A percentile compares a stretch with the other conserved stretches of the same genome.
Conservation (phyloP, 2,113 vertebrate species). For the Pomatostomus ruficeps region DNA sequence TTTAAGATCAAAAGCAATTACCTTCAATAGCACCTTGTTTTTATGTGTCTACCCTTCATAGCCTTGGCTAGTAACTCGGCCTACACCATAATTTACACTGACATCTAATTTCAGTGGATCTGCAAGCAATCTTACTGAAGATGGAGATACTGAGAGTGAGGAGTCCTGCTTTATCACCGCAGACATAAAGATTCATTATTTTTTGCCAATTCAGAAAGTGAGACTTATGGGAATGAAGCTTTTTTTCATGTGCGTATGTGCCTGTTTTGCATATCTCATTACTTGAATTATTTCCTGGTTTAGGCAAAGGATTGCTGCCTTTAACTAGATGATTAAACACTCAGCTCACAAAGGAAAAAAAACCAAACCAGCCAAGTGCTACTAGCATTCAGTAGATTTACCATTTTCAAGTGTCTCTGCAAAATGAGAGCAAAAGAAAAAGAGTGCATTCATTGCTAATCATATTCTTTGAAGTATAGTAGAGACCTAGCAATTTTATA, state of each 20-base stretch:
- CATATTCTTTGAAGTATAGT: conserved; percentile 47
- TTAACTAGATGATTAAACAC: conserved; percentile 67
- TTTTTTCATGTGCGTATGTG: background rate
- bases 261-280: conserved; percentile 70
- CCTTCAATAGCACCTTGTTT: conserved; percentile 80
- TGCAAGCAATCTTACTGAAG: conserved; percentile 79
- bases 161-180: conserved; percentile 72
- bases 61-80: conserved; percentile 71
- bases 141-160: conserved; percentile 73
- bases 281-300: conserved; percentile 69
- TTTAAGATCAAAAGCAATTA: conserved; percentile 86
- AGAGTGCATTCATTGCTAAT: conserved; percentile 22
- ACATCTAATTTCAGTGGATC: conserved; percentile 91
- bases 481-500: conserved; percentile 14
- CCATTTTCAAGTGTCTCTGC: conserved; percentile 22
- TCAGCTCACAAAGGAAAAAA: conserved; percentile 8
- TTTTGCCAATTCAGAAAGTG: conserved; percentile 68
- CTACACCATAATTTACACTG: conserved; percentile 87
- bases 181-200: conserved; percentile 76
- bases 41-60: conserved; percentile 76
- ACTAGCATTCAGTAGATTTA: conserved; percentile 18
- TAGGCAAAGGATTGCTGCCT: conserved; percentile 59
- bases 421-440: conserved; percentile 19
- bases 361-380: background rate
- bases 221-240: conserved; percentile 49